Evolutionary conservation across 2,797 vertebrate genomes (phyloP).

Genomic region (Gymnothorax reevesii): DNA sequence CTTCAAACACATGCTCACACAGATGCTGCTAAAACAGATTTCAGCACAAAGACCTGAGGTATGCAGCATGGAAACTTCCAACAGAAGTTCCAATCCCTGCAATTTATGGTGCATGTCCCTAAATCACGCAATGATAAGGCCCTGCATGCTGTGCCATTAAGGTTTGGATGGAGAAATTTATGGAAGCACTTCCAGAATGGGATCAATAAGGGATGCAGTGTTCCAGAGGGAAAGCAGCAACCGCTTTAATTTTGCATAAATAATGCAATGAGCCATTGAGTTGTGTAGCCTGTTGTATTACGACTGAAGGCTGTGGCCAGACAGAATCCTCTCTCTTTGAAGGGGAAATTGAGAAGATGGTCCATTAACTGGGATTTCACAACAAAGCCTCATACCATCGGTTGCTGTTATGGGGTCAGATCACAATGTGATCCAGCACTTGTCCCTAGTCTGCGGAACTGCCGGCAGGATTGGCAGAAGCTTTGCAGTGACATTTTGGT

Average conservation of each 20-base stretch:
- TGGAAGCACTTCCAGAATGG: constrained; percentile 64
- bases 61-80: neutral
- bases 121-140: constrained; percentile 44
- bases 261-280: constrained; percentile 62
- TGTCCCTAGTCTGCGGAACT: neutral
- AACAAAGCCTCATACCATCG: neutral
- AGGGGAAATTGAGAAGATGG: constrained; percentile 2
- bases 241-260: constrained; percentile 76
- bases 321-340: neutral
- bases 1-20: neutral
- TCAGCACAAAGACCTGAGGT: neutral
- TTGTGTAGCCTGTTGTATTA: neutral
- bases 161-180: constrained; percentile 61
- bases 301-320: neutral
- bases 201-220: constrained; percentile 67
- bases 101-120: constrained; percentile 38
- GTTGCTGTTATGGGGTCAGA: neutral
- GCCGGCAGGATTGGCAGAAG: neutral
- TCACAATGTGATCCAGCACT: neutral
- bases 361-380: constrained; percentile 6
- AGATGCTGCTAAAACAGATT: neutral
- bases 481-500: neutral
- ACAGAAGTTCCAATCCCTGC: constrained; percentile 7
- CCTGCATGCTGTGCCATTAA: constrained; percentile 26
- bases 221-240: constrained; percentile 65